Percentiles rank a stretch among this genome's conserved stretches.
phyloP scores from a whole-genome alignment of 2,113 vertebrate species.

The Marmota monax region DNA sequence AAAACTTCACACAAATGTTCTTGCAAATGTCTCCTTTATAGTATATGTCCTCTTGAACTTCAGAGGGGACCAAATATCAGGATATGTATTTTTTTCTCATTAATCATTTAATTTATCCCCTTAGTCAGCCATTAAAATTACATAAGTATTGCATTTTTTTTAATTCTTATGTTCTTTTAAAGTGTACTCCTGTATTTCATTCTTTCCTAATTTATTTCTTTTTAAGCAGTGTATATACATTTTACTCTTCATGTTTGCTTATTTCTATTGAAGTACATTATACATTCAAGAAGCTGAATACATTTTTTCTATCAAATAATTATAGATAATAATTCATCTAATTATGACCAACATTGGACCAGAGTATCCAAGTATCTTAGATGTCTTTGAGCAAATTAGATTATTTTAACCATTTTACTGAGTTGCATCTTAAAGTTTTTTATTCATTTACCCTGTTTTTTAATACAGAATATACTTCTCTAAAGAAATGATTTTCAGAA shows the following conservation, averaged over 20 bases:
- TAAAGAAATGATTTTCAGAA: neutral
- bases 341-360: neutral
- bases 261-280: neutral
- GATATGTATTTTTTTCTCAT: slow-evolving; percentile 18
- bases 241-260: neutral
- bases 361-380: neutral
- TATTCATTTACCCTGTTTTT: neutral
- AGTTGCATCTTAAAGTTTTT: neutral
- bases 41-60: neutral
- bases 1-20: neutral
- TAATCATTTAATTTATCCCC: neutral
- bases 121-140: neutral
- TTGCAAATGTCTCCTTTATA: neutral
- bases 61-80: neutral
- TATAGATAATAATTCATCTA: neutral
- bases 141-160: neutral
- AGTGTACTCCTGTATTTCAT: neutral
- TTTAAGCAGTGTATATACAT: neutral
- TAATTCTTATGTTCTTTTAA: neutral
- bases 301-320: neutral
- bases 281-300: neutral
- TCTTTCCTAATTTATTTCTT: neutral
- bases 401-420: neutral
- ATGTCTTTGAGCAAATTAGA: neutral
- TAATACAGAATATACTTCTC: neutral